These are phyloP conservation scores for Palaemon carinicauda DNA, from an alignment of 1,140 invertebrate species.

Conservation along the genomic window DNA sequence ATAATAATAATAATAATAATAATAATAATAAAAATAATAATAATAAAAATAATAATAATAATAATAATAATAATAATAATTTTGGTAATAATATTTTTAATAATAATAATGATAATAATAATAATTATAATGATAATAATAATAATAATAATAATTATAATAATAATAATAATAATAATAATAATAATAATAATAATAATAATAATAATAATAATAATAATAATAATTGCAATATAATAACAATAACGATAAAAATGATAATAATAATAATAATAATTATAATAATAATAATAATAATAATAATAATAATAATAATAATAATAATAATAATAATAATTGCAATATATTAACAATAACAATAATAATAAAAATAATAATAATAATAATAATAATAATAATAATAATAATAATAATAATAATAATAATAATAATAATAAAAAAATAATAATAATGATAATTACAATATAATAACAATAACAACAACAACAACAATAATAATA, in stretches of 20 bases:
- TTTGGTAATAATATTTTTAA: too few relatives aligned
- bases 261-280: not conserved
- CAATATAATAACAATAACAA: too few relatives aligned
- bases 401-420: not conserved
- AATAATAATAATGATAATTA: too few relatives aligned
- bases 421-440: not conserved
- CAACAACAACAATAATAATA: too few relatives aligned
- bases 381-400: not conserved
- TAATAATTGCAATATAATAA: too few relatives aligned
- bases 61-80: too few relatives aligned
- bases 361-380: not conserved
- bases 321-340: constrained; percentile 3
- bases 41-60: too few relatives aligned
- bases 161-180: not conserved
- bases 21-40: too few relatives aligned
- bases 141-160: too few relatives aligned
- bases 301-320: not conserved
- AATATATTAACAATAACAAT: constrained; percentile 9
- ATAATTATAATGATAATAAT: too few relatives aligned
- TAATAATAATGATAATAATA: too few relatives aligned
- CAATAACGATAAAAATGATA: not conserved
- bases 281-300: constrained; percentile 1
- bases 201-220: not conserved
- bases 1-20: too few relatives aligned
- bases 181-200: constrained; percentile 9